A percentile compares a stretch with the other conserved stretches of the same genome.
Conservation (phyloP, 2,113 vertebrate species). For the Cygnus atratus region DNA sequence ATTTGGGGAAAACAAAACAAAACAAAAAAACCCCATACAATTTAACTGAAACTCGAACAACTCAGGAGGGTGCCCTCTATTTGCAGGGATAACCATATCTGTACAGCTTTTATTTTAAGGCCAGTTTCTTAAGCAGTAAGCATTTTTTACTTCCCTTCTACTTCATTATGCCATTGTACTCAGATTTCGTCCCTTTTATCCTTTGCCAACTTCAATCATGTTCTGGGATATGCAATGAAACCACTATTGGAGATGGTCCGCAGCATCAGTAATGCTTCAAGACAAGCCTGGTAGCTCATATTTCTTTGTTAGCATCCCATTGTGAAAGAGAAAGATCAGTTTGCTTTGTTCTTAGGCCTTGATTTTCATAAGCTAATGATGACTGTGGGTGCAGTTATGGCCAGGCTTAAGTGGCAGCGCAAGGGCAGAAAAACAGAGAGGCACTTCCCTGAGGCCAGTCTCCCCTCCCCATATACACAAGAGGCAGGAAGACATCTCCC, state of each 20-base stretch:
- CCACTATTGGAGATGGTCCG: conserved; percentile 61
- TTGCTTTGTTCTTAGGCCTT: conserved; percentile 39
- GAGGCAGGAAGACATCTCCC: accelerated
- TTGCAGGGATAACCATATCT: conserved; percentile 61
- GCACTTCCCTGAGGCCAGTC: not conserved
- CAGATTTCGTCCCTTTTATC: conserved; percentile 65
- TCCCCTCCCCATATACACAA: accelerated
- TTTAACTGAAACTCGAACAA: conserved; percentile 57
- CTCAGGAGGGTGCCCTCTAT: conserved; percentile 65
- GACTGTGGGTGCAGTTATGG: conserved; percentile 39
- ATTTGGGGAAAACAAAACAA: not conserved
- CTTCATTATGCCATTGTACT: conserved; percentile 67
- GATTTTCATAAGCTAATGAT: conserved; percentile 55
- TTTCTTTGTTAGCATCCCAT: conserved; percentile 52
- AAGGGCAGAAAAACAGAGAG: not conserved
- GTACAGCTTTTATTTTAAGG: conserved; percentile 65
- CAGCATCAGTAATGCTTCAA: conserved; percentile 57
- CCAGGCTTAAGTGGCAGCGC: conserved; percentile 16
- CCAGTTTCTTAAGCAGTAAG: conserved; percentile 65
- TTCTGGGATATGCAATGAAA: conserved; percentile 60
- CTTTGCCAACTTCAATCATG: conserved; percentile 61
- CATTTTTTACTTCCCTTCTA: conserved; percentile 62
- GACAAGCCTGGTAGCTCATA: conserved; percentile 7
- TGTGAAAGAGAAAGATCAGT: conserved; percentile 2
- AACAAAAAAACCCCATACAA: conserved; percentile 31